Base-by-base conservation (phyloP, 2,888 invertebrate genomes). In the Melanostoma mellinum region DNA sequence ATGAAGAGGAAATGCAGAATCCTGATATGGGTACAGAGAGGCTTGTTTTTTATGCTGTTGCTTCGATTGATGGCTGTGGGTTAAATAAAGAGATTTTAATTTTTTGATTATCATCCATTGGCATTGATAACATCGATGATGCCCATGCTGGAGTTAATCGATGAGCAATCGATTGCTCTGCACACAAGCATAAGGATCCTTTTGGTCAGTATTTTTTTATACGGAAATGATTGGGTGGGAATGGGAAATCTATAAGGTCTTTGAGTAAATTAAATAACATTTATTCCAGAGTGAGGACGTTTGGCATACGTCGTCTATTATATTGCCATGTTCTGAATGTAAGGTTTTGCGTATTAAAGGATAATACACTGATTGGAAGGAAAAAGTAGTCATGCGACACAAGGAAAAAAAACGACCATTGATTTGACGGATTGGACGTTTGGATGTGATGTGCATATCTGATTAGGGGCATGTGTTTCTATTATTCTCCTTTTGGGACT, bases 81-180 rank as follows among this genome's bases (percentile, higher is more conserved):
- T 63, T 73, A 74, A 79, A 90, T 90, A 90, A 90, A 90, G 90
- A 90, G 90, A 90, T 90, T 90, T 90, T 90, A 90, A 90, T 90
- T 90, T 90, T 90, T 90, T 90, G 90, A 90, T 90, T 90, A 89
- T 89, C 74, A 74, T 61, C 36, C 50, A 20, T 20, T 69, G 58
- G 53, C 61, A 40, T 36, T n/a, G 78, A 76, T 77, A 52, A 56
- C 38, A 58, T 58, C 60, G 35, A 68, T 61, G 33, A 71, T 72
- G 65, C 35, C 10, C 48, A 63, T 38, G 30, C 48, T 30, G 36
- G 30, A 71, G 63, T 82, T 68, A 71, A 71, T 74, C 65, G 79
- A 75, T 69, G 73, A 74, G 48, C 52, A 65, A 69, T 78, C 50
- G 36, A 71, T 55, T 60, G 63, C 20, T 50, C n/a, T 56, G 52